Evolutionary conservation across 2,797 vertebrate species (phyloP).

Genomic region (Cossypha dichroa): DNA sequence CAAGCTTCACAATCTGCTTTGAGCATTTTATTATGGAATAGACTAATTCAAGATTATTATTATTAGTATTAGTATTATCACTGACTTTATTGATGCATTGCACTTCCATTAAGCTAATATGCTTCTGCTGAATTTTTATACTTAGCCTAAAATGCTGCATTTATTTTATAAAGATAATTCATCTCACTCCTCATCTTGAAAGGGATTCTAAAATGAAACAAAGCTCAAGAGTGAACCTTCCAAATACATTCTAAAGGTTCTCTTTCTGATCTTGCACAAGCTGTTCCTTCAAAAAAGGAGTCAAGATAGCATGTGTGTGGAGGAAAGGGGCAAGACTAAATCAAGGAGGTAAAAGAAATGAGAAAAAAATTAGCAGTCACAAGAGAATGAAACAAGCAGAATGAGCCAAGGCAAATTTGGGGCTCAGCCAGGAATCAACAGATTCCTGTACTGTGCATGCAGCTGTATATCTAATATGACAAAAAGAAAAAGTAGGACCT

Average conservation of each 20-base stretch:
- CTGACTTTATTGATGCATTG: background rate
- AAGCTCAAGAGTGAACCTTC: background rate
- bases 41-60: background rate
- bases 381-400: background rate
- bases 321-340: background rate
- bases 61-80: background rate
- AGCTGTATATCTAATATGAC: background rate
- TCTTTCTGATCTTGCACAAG: background rate
- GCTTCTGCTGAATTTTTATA: background rate
- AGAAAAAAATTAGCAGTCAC: background rate
- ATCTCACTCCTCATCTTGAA: background rate
- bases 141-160: background rate
- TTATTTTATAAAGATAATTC: background rate
- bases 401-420: background rate
- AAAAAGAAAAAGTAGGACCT: background rate
- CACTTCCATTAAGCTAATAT: background rate
- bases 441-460: background rate
- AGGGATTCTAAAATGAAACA: background rate
- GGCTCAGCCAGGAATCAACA: background rate
- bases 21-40: background rate
- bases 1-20: background rate
- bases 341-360: background rate
- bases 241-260: background rate
- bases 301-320: background rate
- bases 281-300: background rate